These are phyloP conservation scores for Idaea aversata DNA, from an alignment of 2,888 invertebrate species.

Conservation along the genomic window DNA sequence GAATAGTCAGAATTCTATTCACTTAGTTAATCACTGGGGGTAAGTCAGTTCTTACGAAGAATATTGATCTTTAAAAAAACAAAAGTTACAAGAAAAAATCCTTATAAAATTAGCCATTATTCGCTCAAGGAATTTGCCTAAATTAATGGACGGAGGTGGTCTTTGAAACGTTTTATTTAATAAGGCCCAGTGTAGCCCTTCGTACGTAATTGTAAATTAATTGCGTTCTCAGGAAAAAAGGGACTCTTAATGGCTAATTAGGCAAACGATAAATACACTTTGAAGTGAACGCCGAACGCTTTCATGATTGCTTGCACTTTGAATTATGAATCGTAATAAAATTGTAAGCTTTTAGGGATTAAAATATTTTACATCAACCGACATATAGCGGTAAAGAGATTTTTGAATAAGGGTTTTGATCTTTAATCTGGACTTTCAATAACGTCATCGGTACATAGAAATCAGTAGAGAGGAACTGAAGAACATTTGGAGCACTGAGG, in stretches of 20 bases:
- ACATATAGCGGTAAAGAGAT: no score
- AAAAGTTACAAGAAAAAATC: background rate
- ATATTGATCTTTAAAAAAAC: background rate
- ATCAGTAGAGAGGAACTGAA: no score
- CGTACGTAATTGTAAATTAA: conserved; percentile 75
- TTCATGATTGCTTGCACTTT: conserved; percentile 1
- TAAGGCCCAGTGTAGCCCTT: conserved; percentile 66
- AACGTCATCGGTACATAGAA: no score
- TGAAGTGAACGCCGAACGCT: conserved; percentile 26
- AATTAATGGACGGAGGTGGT: conserved; percentile 52
- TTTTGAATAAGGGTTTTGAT: no score
- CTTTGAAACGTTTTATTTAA: conserved; percentile 72
- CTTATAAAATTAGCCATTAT: conserved; percentile 16
- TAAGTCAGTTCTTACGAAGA: no score
- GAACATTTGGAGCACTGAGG: no score
- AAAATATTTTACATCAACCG: no score
- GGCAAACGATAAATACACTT: conserved; percentile 66
- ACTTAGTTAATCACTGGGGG: no score
- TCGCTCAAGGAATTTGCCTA: conserved; percentile 50
- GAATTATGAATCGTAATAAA: background rate
- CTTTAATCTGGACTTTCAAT: no score
- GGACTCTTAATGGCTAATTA: conserved; percentile 63
- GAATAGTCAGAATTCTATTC: no score
- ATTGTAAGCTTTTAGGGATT: background rate
- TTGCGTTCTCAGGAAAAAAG: conserved; percentile 61